Conservation (phyloP, 2,113 vertebrate species). For the Chunga burmeisteri region DNA sequence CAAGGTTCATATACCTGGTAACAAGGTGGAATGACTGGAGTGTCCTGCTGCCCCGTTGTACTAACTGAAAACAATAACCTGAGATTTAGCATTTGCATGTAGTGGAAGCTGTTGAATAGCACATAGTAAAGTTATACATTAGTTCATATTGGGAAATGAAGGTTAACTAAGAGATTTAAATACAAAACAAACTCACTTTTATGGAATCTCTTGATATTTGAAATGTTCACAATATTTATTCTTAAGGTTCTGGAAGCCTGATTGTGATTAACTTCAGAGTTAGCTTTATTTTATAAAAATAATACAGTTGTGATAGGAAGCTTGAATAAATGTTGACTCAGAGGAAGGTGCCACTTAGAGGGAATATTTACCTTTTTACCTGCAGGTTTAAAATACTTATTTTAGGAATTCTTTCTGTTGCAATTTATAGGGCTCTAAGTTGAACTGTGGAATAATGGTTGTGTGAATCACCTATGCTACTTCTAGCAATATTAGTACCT, state of each 20-base stretch:
- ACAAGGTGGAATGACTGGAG: background rate
- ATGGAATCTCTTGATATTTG: background rate
- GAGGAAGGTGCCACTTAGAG: background rate
- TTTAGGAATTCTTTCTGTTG: background rate
- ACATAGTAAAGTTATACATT: accelerated
- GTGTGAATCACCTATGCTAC: background rate
- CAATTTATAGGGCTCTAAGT: background rate
- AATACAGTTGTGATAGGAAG: background rate
- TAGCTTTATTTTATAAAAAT: background rate
- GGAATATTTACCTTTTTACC: background rate
- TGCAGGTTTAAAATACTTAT: background rate
- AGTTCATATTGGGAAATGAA: background rate
- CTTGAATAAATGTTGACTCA: background rate
- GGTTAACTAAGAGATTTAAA: background rate
- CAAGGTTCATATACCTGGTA: background rate
- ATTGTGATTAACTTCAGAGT: background rate
- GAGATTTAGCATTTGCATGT: background rate
- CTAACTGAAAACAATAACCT: background rate
- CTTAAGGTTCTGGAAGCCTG: background rate
- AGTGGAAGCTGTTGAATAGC: background rate
- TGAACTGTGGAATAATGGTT: background rate
- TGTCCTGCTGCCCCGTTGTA: background rate
- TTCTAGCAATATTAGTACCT: background rate
- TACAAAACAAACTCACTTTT: background rate
- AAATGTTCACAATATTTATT: background rate